Percentiles rank a stretch among this genome's conserved stretches.
phyloP scores from a whole-genome alignment of 2,113 vertebrate species.

The Anseranas semipalmata region DNA sequence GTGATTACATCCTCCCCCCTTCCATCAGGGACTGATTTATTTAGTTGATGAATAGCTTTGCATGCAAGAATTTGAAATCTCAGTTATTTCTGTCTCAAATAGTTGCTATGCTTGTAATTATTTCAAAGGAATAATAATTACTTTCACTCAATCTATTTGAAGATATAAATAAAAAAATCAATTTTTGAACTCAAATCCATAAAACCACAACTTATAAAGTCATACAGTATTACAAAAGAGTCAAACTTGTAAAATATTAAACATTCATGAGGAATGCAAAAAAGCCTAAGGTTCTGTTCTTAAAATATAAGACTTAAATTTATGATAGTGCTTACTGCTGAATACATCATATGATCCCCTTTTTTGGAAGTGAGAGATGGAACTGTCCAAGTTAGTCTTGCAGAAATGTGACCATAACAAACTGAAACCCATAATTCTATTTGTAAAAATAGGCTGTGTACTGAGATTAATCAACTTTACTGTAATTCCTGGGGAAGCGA shows the following conservation, averaged over 20 bases:
- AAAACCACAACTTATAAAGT: background rate
- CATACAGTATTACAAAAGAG: background rate
- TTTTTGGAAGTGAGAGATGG: slow-evolving; percentile 17
- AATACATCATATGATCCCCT: background rate
- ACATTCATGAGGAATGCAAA: background rate
- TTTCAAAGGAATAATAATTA: slow-evolving; percentile 43
- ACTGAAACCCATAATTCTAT: slow-evolving; percentile 8
- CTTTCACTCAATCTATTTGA: slow-evolving; percentile 20
- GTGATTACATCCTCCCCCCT: background rate
- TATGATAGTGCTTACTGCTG: slow-evolving; percentile 1
- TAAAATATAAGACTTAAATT: slow-evolving; percentile 38
- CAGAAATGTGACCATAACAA: slow-evolving; percentile 46
- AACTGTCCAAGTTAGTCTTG: background rate
- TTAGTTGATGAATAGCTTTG: slow-evolving; percentile 7
- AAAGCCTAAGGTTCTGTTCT: background rate
- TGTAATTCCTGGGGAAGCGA: slow-evolving; percentile 1
- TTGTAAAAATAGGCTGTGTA: slow-evolving; percentile 24
- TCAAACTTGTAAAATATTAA: slow-evolving; percentile 24
- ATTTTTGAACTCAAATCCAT: slow-evolving; percentile 8
- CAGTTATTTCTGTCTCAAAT: slow-evolving; percentile 23
- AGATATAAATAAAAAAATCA: background rate
- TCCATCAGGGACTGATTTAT: slow-evolving; percentile 35
- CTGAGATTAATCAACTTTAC: background rate
- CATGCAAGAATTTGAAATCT: slow-evolving; percentile 18
- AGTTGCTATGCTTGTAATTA: slow-evolving; percentile 30